Evolutionary conservation across 2,888 invertebrate species (phyloP), one percentile per base, ranked within the genome.

Genomic region (Atrina japonica): DNA sequence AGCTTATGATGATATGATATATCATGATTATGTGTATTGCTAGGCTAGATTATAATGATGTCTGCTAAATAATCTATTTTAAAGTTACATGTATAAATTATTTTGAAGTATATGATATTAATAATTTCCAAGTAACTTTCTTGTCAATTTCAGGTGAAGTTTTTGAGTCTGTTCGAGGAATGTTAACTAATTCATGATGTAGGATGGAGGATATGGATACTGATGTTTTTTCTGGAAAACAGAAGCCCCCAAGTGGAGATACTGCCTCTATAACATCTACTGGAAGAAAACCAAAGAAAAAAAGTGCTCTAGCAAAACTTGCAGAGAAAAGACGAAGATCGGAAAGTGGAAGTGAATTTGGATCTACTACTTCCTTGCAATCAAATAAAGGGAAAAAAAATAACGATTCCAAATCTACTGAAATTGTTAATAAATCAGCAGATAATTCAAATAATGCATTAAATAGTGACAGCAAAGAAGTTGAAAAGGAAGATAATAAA

Each of bases 231-330:
- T 35, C 35, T 35, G 35, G 49, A 23, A 61, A 61, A 21, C 61
- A 47, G 23, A 61, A 61, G 21, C 61, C 61, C 16, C 61, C 61
- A 1, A 49, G 23, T 21, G 61, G 61, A 11, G 61, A 61, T 35
- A 61, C 21, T 30, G 47, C 61, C 9, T 61, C 61, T 30, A 49
- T 61, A 27, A 49, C 61, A 3, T 61, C 61, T 16, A 49, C 49
- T 18, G 81, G 78, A 11, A 70, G 73, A 40, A 75, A 76, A 53
- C 27, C 49, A 29, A 82, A 80, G 64, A 86, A 86, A 72, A 86
- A 86, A 67, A 81, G 83, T 73, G 80, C 83, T n/a, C 70, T 83
- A n/a, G 78, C 84, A 21, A 86, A 86, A 69, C 72, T 86, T 23
- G 83, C 81, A 14, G 85, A 83, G 60, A 82, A 76, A 52, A 85